phyloP scores from a whole-genome alignment of 2,888 invertebrate genomes.

The Hoplodrina blanda region DNA sequence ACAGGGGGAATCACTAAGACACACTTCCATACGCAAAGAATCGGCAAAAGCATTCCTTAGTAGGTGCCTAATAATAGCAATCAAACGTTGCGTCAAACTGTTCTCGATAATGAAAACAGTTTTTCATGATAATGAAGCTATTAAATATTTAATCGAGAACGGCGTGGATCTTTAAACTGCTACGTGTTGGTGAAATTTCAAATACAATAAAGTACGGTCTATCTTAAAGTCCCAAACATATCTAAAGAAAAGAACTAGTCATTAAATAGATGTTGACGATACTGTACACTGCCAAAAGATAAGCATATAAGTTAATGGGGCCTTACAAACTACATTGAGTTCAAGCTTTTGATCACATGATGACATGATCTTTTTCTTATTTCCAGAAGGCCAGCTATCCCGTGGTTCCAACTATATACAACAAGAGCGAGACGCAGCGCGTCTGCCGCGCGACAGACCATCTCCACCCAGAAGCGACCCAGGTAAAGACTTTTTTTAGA shows the following conservation, averaged over 20 bases:
- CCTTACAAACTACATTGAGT: too few species aligned
- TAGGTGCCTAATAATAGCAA: background rate
- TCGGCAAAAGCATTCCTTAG: too few species aligned
- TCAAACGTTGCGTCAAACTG: background rate
- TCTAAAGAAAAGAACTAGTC: too few species aligned
- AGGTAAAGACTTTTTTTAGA: conserved; percentile 84
- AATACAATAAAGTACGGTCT: too few species aligned
- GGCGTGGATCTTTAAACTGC: background rate
- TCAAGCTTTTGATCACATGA: background rate
- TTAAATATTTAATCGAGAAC: background rate
- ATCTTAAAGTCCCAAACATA: too few species aligned
- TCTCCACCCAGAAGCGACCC: conserved; percentile 91
- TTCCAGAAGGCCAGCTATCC: conserved; percentile 95
- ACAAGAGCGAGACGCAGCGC: conserved; percentile 88
- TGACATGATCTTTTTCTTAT: conserved; percentile 4
- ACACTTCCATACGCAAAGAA: background rate
- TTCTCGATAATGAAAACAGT: background rate
- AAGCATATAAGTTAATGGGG: too few species aligned
- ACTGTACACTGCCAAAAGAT: too few species aligned
- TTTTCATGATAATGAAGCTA: background rate
- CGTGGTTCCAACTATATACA: conserved; percentile 94
- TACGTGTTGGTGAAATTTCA: background rate
- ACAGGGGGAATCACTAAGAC: background rate
- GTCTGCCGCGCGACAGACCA: conserved; percentile 85
- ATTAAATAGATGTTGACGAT: too few species aligned